These are phyloP conservation scores for Camponotus pennsylvanicus DNA, from an alignment of 1,140 invertebrate species.

Conservation along the genomic window DNA sequence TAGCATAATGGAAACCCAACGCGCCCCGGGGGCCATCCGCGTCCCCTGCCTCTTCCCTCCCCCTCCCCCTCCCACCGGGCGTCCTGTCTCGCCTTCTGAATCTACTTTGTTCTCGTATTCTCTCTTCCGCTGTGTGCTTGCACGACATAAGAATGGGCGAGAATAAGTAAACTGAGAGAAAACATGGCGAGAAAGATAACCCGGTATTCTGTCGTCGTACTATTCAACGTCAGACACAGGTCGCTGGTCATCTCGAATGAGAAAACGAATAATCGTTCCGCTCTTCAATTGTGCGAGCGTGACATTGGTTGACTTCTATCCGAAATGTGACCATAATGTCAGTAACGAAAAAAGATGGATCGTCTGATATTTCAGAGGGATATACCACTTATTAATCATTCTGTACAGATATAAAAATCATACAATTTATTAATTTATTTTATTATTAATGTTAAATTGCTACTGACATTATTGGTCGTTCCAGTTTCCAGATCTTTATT, in stretches of 20 bases:
- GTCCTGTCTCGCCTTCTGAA: slow-evolving; percentile 53
- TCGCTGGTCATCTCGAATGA: slow-evolving; percentile 19
- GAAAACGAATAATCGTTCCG: slow-evolving; percentile 13
- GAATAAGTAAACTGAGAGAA: slow-evolving; percentile 69
- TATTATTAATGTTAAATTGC: background rate
- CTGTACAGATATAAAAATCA: background rate
- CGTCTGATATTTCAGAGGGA: background rate
- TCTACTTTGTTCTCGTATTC: slow-evolving; percentile 65
- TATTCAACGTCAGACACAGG: slow-evolving; percentile 42
- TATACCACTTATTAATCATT: slow-evolving; percentile 7
- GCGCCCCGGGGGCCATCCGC: slow-evolving; percentile 78
- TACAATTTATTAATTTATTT: background rate
- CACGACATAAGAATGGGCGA: slow-evolving; percentile 47
- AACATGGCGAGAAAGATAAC: slow-evolving; percentile 61
- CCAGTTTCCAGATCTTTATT: slow-evolving; percentile 12
- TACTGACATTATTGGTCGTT: slow-evolving; percentile 25
- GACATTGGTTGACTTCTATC: background rate
- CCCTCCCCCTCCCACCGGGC: slow-evolving; percentile 50
- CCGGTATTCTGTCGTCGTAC: slow-evolving; percentile 7
- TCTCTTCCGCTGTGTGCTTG: slow-evolving; percentile 36
- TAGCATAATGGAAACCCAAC: slow-evolving; percentile 86
- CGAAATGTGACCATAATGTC: background rate
- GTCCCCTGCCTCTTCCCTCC: slow-evolving; percentile 59
- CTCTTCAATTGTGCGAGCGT: background rate
- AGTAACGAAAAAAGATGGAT: background rate